A percentile compares a stretch with the other conserved stretches of the same genome.
Evolutionary conservation across 2,797 vertebrate species (phyloP).

Genomic region (Onychomys arenicola): DNA sequence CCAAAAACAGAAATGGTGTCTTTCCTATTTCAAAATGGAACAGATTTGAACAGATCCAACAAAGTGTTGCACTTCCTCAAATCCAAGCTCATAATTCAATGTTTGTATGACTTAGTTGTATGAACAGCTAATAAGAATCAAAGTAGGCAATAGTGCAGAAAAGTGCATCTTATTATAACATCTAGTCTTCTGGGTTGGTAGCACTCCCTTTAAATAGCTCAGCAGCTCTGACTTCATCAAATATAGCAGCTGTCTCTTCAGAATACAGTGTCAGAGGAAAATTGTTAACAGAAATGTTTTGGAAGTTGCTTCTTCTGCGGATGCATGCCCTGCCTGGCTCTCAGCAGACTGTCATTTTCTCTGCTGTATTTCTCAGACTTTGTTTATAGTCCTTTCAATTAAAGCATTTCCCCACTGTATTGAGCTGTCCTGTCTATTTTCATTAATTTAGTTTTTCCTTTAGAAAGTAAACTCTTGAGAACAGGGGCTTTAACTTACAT

Average conservation of each 20-base stretch:
- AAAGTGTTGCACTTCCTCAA: background rate
- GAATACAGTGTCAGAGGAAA: constrained; percentile 27
- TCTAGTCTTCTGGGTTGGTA: background rate
- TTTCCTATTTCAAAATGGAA: background rate
- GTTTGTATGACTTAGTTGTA: background rate
- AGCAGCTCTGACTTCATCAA: background rate
- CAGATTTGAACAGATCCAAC: background rate
- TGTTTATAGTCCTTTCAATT: constrained; percentile 1
- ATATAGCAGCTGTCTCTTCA: background rate
- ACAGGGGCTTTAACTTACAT: constrained; percentile 1
- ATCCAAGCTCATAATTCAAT: background rate
- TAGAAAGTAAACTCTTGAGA: constrained; percentile 21
- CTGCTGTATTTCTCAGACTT: background rate
- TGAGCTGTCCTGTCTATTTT: background rate
- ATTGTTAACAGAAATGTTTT: constrained; percentile 4
- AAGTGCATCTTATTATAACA: background rate
- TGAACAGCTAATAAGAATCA: background rate
- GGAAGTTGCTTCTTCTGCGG: background rate
- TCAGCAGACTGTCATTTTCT: background rate
- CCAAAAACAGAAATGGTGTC: background rate
- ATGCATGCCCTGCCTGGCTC: background rate
- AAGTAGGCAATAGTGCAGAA: background rate
- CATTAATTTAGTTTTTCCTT: constrained; percentile 47
- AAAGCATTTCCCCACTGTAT: background rate
- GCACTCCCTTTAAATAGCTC: background rate